Percentiles rank a stretch among this genome's conserved stretches.
Conservation (phyloP, 2,113 vertebrate species). For the Campylorhamphus procurvoides region DNA sequence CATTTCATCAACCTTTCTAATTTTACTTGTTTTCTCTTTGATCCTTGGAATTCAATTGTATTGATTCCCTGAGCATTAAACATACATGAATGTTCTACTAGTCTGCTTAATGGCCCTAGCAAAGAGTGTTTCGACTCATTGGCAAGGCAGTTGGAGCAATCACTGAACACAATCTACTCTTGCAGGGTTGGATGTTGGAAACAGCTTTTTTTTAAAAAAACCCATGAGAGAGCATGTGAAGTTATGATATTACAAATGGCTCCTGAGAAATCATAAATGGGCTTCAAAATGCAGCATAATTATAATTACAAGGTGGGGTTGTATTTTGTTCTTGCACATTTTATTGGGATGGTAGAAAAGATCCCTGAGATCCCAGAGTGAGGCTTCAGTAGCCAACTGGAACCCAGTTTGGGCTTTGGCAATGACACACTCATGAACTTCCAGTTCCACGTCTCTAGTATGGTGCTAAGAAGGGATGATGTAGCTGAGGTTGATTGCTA, state of each 20-base stretch:
- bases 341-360: neutral
- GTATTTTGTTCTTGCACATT: neutral
- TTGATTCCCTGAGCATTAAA: slow-evolving; percentile 50
- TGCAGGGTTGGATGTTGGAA: neutral
- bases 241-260: slow-evolving; percentile 10
- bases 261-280: slow-evolving; percentile 29
- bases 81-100: slow-evolving; percentile 18
- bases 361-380: neutral
- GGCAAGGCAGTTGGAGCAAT: slow-evolving; percentile 29
- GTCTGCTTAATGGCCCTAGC: slow-evolving; percentile 47
- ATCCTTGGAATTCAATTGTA: slow-evolving; percentile 50
- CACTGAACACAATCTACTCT: slow-evolving; percentile 12
- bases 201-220: neutral
- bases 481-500: neutral
- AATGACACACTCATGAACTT: neutral
- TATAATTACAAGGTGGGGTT: neutral
- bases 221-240: neutral
- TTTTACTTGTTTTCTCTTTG: slow-evolving; percentile 28
- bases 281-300: slow-evolving; percentile 11
- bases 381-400: neutral
- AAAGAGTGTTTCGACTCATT: slow-evolving; percentile 25
- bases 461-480: neutral
- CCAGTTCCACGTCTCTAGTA: neutral
- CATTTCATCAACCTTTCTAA: neutral
- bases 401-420: neutral